Evolutionary conservation across 1,140 invertebrate genomes (phyloP), one percentile per base, ranked within the genome.

Genomic region (Bradysia coprophila): DNA sequence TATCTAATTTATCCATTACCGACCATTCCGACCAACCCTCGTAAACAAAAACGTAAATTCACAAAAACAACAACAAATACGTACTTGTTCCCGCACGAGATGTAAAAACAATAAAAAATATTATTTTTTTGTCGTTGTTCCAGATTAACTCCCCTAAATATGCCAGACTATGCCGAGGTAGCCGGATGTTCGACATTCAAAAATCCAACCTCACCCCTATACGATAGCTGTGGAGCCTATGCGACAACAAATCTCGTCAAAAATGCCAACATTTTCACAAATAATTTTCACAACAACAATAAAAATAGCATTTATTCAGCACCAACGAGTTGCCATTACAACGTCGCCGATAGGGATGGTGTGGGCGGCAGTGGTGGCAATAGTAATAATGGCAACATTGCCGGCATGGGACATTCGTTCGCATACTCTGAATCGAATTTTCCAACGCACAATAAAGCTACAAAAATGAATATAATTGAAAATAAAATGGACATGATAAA

Each of bases 81-180:
- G n/a, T n/a, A n/a, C n/a, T n/a, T n/a, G n/a, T n/a, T n/a, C n/a
- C n/a, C n/a, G n/a, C n/a, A n/a, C n/a, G n/a, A n/a, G n/a, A n/a
- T n/a, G n/a, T n/a, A n/a, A n/a, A n/a, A n/a, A n/a, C n/a, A n/a
- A n/a, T n/a, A n/a, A n/a, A n/a, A n/a, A n/a, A n/a, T n/a, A n/a
- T n/a, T n/a, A n/a, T 28, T 28, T 28, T 28, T 13, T 28, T 28
- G 6, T 13, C 24, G 13, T 13, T 8, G 13, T 28, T 28, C 13
- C 24, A 61, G 58, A 46, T 53, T 61, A 19, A 57, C 57, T 37
- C 57, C 56, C 16, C 45, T 63, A 43, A 59, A 61, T 45, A 63
- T 61, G 52, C 61, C 62, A 21, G 64, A 66, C 51, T 66, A 66
- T 48, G 64, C 64, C 43, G 64, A 66, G 55, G 64, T 66, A 33